Base-by-base conservation (phyloP, 2,113 vertebrate species). In the Brachionichthys hirsutus region DNA sequence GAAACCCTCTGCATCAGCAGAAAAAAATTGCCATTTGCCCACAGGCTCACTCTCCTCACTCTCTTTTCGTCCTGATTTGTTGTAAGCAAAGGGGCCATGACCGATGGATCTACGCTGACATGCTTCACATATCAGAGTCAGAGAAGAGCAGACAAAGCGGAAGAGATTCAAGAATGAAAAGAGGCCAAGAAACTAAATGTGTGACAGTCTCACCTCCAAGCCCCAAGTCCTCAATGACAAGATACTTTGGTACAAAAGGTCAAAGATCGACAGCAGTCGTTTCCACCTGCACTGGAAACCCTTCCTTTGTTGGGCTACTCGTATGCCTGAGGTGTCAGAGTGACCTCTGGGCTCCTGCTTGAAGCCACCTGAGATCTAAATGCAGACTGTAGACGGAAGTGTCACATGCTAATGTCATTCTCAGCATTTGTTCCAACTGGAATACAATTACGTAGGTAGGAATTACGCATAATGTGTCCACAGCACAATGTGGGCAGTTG, bases 1-100 rank as follows among this genome's bases (percentile, higher is more conserved):
- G 52, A 61, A 79, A 61, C 60, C 46, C 36, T 60, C 55, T 34
- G 55, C 63, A 79, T 86, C 81, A 84, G 77, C 74, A 75, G 68
- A 82, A 80, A 81, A 71, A 75, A 78, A 66, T 67, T 76, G 61
- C 76, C 70, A 42, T 53, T 67, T 42, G 59, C 36, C 48, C 55
- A 67, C 12, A 16, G n/a, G 70, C 54, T 70, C 35, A 16, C 54
- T 30, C 70, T 67, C 46, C 49, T n/a, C n/a, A n/a, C n/a, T n/a
- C 58, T 78, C 70, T 62, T 67, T 76, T 54, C 75, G 53, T 85
- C 62, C 47, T 53, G 46, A 78, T 62, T 68, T 19, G 43, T 65
- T 46, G 61, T 53, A 54, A 75, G 68, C 66, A 38, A 30, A 60
- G 57, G 62, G 65, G 59, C 76, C 80, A 60, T 49, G 83, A 77